These are phyloP conservation scores for Palaemon carinicauda DNA, from an alignment of 1,140 invertebrate species.

Conservation along the genomic window DNA sequence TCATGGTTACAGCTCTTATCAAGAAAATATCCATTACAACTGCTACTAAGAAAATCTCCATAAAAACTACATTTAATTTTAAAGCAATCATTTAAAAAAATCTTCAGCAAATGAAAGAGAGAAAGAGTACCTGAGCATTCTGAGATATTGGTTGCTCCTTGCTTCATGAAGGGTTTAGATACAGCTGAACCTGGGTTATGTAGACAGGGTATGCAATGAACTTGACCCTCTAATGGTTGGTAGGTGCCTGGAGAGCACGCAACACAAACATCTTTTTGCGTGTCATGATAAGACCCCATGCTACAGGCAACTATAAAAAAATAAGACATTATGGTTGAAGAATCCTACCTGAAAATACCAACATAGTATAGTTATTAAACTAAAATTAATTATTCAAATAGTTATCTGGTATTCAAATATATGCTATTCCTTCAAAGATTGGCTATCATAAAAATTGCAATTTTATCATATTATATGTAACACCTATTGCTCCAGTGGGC, in stretches of 20 bases:
- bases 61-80: background rate
- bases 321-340: background rate
- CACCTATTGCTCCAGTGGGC: too few relatives aligned
- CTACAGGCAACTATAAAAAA: constrained; percentile 26
- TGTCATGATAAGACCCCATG: constrained; percentile 21
- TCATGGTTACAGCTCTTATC: background rate
- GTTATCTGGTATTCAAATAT: too few relatives aligned
- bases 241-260: constrained; percentile 21
- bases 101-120: too few relatives aligned
- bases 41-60: background rate
- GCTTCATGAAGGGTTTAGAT: background rate
- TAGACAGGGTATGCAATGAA: constrained; percentile 12
- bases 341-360: too few relatives aligned
- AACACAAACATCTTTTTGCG: background rate
- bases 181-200: background rate
- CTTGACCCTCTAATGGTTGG: constrained; percentile 13
- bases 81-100: background rate
- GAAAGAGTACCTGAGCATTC: constrained; percentile 12
- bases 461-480: too few relatives aligned
- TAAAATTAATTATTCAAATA: too few relatives aligned
- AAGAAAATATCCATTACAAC: background rate
- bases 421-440: too few relatives aligned
- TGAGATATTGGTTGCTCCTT: constrained; percentile 9
- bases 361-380: too few relatives aligned
- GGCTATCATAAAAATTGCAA: too few relatives aligned